phyloP scores from a whole-genome alignment of 2,113 vertebrate species.

The Rhinopomastus cyanomelas region DNA sequence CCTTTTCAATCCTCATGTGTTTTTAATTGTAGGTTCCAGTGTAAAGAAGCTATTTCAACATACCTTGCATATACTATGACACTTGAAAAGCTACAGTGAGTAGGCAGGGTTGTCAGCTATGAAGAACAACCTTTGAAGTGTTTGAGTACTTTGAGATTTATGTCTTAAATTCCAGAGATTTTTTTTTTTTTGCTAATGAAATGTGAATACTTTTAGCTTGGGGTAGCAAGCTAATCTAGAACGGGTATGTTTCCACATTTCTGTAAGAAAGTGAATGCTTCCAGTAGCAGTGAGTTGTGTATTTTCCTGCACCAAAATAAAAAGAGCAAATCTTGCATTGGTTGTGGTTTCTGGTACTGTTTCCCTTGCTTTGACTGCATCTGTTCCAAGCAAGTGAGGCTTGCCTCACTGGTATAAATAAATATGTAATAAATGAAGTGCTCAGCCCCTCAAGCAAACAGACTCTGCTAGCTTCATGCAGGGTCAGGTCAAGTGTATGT shows the following conservation, averaged over 20 bases:
- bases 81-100: conserved; percentile 33
- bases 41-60: conserved; percentile 35
- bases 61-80: neutral
- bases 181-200: conserved; percentile 1
- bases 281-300: neutral
- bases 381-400: neutral
- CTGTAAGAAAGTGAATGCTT: neutral
- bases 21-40: conserved; percentile 29
- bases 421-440: neutral
- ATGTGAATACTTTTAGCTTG: neutral
- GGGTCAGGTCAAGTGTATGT: neutral
- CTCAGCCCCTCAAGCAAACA: neutral
- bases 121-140: conserved; percentile 31
- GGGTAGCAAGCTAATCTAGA: neutral
- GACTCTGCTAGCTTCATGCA: fast-evolving
- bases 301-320: neutral
- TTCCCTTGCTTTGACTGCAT: neutral
- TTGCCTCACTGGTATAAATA: neutral
- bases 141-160: conserved; percentile 37
- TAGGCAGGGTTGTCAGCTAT: conserved; percentile 22
- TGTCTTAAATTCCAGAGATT: conserved; percentile 23
- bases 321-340: neutral
- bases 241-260: neutral
- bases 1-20: neutral
- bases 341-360: neutral